Conservation (phyloP, 2,888 invertebrate genomes). For the Aspidapion aeneum region DNA sequence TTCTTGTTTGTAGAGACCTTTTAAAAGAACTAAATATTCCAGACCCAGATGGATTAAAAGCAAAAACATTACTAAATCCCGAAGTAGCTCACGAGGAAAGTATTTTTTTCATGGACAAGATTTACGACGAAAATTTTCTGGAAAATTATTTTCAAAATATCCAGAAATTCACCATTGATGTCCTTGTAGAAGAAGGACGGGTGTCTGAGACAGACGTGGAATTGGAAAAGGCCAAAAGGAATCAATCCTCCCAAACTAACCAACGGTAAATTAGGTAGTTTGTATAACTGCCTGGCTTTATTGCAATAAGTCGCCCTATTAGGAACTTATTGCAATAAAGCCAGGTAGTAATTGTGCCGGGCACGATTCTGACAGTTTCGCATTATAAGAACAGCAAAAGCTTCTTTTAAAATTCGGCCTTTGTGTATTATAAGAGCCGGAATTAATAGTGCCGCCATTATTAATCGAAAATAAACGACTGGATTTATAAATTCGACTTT, state of each 20-base stretch:
- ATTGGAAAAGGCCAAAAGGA: neutral
- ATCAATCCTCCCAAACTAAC: neutral
- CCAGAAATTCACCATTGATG: neutral
- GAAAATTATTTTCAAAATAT: constrained; percentile 12
- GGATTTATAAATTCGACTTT: no score
- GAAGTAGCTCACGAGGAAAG: constrained; percentile 37
- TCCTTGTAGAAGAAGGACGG: neutral
- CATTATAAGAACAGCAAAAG: no score
- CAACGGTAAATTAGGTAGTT: no score
- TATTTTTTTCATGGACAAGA: constrained; percentile 38
- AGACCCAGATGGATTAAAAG: constrained; percentile 26
- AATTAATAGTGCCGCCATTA: no score
- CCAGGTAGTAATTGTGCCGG: no score
- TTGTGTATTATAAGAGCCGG: no score
- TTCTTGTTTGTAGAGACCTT: constrained; percentile 25
- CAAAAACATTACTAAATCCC: constrained; percentile 35
- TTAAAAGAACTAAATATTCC: constrained; percentile 29
- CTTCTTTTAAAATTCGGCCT: no score
- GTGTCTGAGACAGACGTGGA: neutral
- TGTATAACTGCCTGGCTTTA: no score
- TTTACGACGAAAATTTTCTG: constrained; percentile 36
- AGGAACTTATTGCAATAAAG: no score
- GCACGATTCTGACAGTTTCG: no score
- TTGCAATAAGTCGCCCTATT: no score
- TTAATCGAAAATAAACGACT: no score